phyloP scores from a whole-genome alignment of 2,113 vertebrate genomes.

The Pseudolaguvia tuberculata region DNA sequence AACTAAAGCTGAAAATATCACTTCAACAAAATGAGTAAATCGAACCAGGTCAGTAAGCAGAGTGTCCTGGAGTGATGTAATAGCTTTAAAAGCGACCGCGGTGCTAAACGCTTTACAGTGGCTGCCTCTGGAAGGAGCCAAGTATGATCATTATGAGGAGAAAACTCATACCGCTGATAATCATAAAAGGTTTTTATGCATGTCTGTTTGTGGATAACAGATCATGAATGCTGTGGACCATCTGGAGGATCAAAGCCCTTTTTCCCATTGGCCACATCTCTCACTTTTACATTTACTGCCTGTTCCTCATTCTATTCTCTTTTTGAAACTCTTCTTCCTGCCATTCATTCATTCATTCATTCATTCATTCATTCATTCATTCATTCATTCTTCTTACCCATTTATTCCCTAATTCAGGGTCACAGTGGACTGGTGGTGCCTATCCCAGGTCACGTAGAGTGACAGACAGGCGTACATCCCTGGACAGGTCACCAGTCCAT shows the following conservation, averaged over 20 bases:
- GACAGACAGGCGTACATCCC: too few relatives aligned
- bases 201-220: slow-evolving; percentile 34
- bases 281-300: neutral
- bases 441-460: too few relatives aligned
- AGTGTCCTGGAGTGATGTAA: neutral
- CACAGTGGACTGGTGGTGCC: too few relatives aligned
- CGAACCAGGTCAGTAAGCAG: too few relatives aligned
- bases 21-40: neutral
- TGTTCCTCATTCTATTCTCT: neutral
- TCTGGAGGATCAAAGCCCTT: slow-evolving; percentile 38
- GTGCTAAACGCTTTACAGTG: slow-evolving; percentile 17
- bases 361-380: too few relatives aligned
- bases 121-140: slow-evolving; percentile 19
- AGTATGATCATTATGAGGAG: slow-evolving; percentile 15
- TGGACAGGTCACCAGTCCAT: too few relatives aligned
- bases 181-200: slow-evolving; percentile 19
- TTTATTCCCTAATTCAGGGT: too few relatives aligned
- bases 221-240: slow-evolving; percentile 9
- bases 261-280: slow-evolving; percentile 1
- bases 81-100: slow-evolving; percentile 2
- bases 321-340: neutral
- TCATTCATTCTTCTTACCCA: neutral
- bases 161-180: slow-evolving; percentile 23
- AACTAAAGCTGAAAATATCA: neutral
- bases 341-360: neutral